Percentiles rank a stretch among this genome's conserved stretches.
Evolutionary conservation across 2,888 invertebrate species (phyloP).

Genomic region (Drosophila kokeensis): DNA sequence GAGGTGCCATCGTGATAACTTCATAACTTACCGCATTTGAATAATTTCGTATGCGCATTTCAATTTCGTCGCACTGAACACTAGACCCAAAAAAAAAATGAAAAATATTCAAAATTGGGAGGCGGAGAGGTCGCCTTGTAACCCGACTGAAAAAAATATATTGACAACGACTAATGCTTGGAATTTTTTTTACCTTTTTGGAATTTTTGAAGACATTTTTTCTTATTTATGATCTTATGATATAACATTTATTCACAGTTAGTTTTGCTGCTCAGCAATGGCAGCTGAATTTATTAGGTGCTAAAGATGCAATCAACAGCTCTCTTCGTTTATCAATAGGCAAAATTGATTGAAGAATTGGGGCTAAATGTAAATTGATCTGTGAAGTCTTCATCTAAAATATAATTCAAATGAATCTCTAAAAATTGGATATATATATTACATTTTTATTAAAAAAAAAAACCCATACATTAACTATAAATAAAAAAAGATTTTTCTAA

Average conservation of each 20-base stretch:
- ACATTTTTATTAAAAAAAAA: neutral
- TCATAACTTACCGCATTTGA: slow-evolving; percentile 80
- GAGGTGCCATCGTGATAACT: slow-evolving; percentile 81
- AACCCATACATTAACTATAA: neutral
- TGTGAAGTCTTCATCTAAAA: slow-evolving; percentile 24
- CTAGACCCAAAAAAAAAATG: slow-evolving; percentile 16
- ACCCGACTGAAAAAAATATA: slow-evolving; percentile 51
- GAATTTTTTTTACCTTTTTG: slow-evolving; percentile 36
- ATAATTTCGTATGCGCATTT: slow-evolving; percentile 81
- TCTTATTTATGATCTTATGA: slow-evolving; percentile 31
- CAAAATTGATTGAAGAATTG: slow-evolving; percentile 3
- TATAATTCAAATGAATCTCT: slow-evolving; percentile 1
- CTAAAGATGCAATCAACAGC: slow-evolving; percentile 52
- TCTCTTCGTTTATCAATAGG: slow-evolving; percentile 24
- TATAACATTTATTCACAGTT: slow-evolving; percentile 55
- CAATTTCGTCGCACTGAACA: slow-evolving; percentile 61
- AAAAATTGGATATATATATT: neutral
- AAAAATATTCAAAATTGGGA: slow-evolving; percentile 1
- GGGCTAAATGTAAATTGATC: neutral
- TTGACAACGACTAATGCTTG: slow-evolving; percentile 81
- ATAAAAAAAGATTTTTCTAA: neutral
- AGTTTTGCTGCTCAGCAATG: slow-evolving; percentile 46
- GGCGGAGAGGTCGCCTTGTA: slow-evolving; percentile 29
- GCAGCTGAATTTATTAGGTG: slow-evolving; percentile 55
- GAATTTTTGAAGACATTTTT: slow-evolving; percentile 43